Base-by-base conservation (phyloP, 2,113 vertebrate genomes). In the Cyrtonyx montezumae region DNA sequence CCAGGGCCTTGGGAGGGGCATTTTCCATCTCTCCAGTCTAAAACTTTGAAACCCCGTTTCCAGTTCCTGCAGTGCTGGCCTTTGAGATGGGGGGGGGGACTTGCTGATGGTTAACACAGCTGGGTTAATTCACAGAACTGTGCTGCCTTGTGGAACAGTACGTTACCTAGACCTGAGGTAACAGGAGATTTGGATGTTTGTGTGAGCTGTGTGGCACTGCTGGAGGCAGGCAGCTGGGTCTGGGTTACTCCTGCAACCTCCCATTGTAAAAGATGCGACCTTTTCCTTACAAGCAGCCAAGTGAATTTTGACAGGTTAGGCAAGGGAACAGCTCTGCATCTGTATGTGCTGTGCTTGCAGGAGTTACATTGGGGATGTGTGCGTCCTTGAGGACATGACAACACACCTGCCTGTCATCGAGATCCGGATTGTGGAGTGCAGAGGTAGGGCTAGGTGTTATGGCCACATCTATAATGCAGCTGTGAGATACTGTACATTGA, bases 301-400 rank as follows among this genome's bases (percentile, higher is more conserved):
- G 32, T 77, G 68, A 46, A 46, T 91, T 90, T 83, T 83, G 75
- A 30, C 49, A 49, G 55, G 18, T 53, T 69, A n/a, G 70, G 14
- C 0, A 0, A 73, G 58, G 45, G 16, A 85, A 4, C 56, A 59
- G 61, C 37, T 66, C 43, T 77, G 73, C 73, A 94, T 10, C 87
- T 2, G 18, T 76, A 16, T 92, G 42, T 95, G 43, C 78, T 95
- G 73, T 89, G n/a, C 68, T 94, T 95, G 32, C 84, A 99, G 99
- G 91, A 99, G 98, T 92, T 97, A 99, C 91, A 99, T 99, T 32
- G 99, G 99, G 71, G 99, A 99, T 80, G 98, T 99, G 20, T 99
- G 99, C 74, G 98, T 99, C 71, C 97, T 99, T 93, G 99, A 99
- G 87, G 99, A 99, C 91, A 99, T 99, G 99, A 98, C 98, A 4